Evolutionary conservation across 2,113 vertebrate genomes (phyloP).

Genomic region (Calonectris borealis): DNA sequence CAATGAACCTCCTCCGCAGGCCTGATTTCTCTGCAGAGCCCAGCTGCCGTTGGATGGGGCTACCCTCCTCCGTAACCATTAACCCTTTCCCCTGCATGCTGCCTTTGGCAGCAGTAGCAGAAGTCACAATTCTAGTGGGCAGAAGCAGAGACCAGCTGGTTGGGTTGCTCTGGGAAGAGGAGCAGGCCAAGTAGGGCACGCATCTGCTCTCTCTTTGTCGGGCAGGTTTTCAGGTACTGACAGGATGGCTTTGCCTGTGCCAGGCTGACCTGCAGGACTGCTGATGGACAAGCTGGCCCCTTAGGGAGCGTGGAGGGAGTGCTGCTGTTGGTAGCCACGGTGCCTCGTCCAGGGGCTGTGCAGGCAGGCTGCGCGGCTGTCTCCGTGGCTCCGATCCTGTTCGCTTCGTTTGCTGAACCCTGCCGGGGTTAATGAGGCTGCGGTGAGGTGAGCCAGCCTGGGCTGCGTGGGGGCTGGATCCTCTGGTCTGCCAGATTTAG

Average conservation of each 20-base stretch:
- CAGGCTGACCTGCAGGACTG: not conserved
- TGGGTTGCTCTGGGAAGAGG: not conserved
- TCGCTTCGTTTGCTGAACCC: rapidly evolving
- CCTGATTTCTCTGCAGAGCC: not conserved
- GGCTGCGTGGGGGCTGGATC: not conserved
- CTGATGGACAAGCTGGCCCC: not conserved
- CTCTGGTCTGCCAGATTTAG: not conserved
- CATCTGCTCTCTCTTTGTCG: rapidly evolving
- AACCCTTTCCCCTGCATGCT: not conserved
- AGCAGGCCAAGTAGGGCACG: not conserved
- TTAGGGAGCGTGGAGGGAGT: not conserved
- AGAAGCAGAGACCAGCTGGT: not conserved
- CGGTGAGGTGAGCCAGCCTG: not conserved
- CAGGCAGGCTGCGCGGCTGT: not conserved
- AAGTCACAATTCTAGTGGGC: not conserved
- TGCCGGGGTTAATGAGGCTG: not conserved
- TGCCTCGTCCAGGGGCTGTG: not conserved
- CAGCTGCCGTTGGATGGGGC: not conserved
- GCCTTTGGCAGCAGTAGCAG: not conserved
- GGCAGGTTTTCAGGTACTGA: not conserved
- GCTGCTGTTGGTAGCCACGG: not conserved
- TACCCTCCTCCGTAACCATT: not conserved
- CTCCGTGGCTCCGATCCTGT: rapidly evolving
- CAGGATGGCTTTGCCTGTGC: not conserved
- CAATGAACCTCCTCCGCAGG: not conserved